These are phyloP conservation scores for Cepphus grylle DNA, from an alignment of 2,113 vertebrate species.

Conservation along the genomic window DNA sequence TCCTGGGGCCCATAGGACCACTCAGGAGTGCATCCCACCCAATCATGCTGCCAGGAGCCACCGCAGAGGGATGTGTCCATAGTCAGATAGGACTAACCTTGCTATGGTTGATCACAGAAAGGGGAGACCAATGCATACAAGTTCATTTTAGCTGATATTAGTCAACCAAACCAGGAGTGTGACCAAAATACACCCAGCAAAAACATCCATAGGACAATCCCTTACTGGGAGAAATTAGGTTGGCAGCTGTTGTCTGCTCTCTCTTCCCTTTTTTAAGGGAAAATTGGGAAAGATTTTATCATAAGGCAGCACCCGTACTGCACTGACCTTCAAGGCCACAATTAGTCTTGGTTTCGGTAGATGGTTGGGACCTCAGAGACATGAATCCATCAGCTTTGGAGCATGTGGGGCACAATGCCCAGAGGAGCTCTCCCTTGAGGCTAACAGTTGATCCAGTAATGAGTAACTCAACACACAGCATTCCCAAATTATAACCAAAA, in stretches of 20 bases:
- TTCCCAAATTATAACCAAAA: not conserved
- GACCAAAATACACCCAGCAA: not conserved
- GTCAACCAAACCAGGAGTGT: not conserved
- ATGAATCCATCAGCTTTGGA: not conserved
- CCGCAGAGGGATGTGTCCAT: too few relatives aligned
- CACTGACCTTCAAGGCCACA: not conserved
- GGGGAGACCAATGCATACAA: fast-evolving
- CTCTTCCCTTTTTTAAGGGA: not conserved
- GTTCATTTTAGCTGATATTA: not conserved
- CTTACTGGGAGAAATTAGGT: not conserved
- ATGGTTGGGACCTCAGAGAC: not conserved
- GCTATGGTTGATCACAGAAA: not conserved
- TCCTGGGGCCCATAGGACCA: not conserved
- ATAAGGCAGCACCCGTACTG: not conserved
- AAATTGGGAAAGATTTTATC: not conserved
- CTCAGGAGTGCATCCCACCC: not conserved
- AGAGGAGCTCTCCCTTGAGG: not conserved
- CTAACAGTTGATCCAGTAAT: not conserved
- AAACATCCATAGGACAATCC: not conserved
- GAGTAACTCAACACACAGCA: not conserved
- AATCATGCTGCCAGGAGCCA: not conserved
- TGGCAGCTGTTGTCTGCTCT: not conserved
- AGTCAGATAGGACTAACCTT: not conserved
- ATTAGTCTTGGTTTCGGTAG: not conserved
- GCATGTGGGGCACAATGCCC: fast-evolving